Conservation (phyloP, 2,888 invertebrate genomes). For the Acanthopleura granulata region DNA sequence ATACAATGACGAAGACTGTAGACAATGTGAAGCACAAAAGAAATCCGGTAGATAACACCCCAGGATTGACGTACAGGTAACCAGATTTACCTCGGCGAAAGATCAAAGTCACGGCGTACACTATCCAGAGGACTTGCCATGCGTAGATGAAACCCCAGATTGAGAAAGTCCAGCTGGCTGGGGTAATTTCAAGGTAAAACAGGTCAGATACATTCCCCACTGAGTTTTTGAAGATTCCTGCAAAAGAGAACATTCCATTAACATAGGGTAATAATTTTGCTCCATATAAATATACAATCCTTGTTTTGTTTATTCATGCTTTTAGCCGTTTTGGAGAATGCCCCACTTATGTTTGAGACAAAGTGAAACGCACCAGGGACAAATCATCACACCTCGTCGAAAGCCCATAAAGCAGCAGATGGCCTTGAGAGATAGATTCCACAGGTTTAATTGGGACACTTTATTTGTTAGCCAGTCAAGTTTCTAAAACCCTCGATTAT, state of each 20-base stretch:
- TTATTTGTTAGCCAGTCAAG: too few relatives aligned
- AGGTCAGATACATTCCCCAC: conserved; percentile 54
- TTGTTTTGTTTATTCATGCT: too few relatives aligned
- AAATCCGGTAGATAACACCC: conserved; percentile 46
- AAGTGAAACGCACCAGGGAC: too few relatives aligned
- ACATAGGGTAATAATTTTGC: too few relatives aligned
- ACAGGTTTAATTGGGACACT: too few relatives aligned
- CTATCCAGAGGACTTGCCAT: conserved; percentile 57
- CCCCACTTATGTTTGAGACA: too few relatives aligned
- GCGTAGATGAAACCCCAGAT: conserved; percentile 57
- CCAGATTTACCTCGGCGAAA: conserved; percentile 44
- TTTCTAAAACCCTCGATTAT: too few relatives aligned
- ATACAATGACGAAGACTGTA: conserved; percentile 49
- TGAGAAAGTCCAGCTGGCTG: conserved; percentile 63
- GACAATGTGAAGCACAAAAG: conserved; percentile 46
- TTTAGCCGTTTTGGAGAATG: too few relatives aligned
- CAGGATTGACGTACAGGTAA: conserved; percentile 52
- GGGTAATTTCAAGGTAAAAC: conserved; percentile 54
- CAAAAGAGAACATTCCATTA: conserved; percentile 3
- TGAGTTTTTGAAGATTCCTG: conserved; percentile 52
- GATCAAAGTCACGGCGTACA: conserved; percentile 50
- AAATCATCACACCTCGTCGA: too few relatives aligned
- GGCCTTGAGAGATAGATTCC: too few relatives aligned
- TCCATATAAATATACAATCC: too few relatives aligned
- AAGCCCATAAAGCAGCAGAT: too few relatives aligned